Base-by-base conservation (phyloP, 2,888 invertebrate species). In the Pseudococcus viburni region DNA sequence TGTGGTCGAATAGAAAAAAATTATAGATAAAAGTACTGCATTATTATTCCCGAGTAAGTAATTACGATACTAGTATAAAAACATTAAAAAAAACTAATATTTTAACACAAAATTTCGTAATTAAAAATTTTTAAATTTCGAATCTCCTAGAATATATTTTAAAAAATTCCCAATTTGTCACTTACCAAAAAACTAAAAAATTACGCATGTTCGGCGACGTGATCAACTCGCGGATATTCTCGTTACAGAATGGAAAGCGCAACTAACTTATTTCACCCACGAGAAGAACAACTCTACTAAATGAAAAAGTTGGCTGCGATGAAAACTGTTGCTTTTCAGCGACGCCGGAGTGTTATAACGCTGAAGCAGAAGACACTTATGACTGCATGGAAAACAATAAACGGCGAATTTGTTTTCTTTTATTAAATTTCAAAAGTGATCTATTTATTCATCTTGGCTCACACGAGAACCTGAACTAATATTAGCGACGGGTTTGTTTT, bases 261-360 rank as follows among this genome's bases (percentile, higher is more conserved):
- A 83, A 83, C 80, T 26, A 33, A 83, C 80, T 83, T 83, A 83
- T 83, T 83, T 83, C 80, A 83, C 80, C 80, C 80, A 46, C 80
- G 46, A 83, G 80, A 83, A 83, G 80, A 83, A 83, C 80, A 83
- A 83, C 80, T 83, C 39, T 83, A 83, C 80, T 83, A 83, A 83
- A 83, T 83, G 80, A 83, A 39, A 46, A 83, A 83, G 42, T 17
- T 83, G n/a, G 80, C 19, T 83, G 7, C 80, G 19, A 83, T 83
- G 80, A 83, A 83, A 83, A 83, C 80, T 83, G 80, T 83, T 83
- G 80, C 80, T 83, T 83, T 83, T 83, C 33, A 19, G 80, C 39
- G 46, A 33, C 80, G 80, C 46, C 46, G 80, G 17, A 83, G 80
- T 33, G 26, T 83, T 46, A 17, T 12, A 12, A 46, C 80, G 46